Percentiles rank a stretch among this genome's conserved stretches.
Conservation (phyloP, 2,888 invertebrate genomes). For the Cabera pusaria region DNA sequence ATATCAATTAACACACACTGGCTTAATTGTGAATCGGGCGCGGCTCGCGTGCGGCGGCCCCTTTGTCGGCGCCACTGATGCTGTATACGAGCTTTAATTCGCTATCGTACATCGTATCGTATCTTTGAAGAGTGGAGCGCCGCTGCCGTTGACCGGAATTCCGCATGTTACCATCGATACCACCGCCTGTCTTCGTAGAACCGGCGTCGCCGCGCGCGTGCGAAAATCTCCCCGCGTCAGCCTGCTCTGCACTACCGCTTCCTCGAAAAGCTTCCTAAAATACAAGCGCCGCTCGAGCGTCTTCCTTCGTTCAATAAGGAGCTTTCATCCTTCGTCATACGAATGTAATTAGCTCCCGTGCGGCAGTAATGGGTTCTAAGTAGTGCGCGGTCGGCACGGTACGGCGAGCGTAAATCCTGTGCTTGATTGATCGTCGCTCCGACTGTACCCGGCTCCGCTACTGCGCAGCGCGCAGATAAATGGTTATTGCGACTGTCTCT, state of each 20-base stretch:
- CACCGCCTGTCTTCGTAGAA: conserved; percentile 27
- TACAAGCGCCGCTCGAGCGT: conserved; percentile 62
- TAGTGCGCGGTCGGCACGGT: conserved; percentile 63
- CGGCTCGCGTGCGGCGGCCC: conserved; percentile 78
- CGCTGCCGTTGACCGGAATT: conserved; percentile 21
- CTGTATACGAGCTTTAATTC: conserved; percentile 60
- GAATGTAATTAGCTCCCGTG: conserved; percentile 41
- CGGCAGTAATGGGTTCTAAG: conserved; percentile 51
- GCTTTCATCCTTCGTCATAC: conserved; percentile 47
- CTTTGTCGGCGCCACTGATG: conserved; percentile 73
- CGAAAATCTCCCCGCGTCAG: conserved; percentile 11
- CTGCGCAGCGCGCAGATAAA: conserved; percentile 37
- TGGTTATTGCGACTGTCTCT: conserved; percentile 37
- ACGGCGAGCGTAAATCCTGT: conserved; percentile 77
- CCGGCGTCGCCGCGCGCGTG: conserved; percentile 19
- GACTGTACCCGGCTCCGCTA: conserved; percentile 35
- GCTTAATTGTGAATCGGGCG: conserved; percentile 80
- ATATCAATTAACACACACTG: conserved; percentile 82
- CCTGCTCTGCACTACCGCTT: conserved; percentile 57
- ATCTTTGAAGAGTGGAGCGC: conserved; percentile 21
- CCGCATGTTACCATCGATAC: conserved; percentile 26
- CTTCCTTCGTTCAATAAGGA: conserved; percentile 46
- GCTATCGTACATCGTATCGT: too few species aligned
- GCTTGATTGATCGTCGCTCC: conserved; percentile 61
- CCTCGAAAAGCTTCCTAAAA: conserved; percentile 80